These are phyloP conservation scores for Intellagama lesueurii DNA, from an alignment of 2,797 vertebrate species.

Conservation along the genomic window DNA sequence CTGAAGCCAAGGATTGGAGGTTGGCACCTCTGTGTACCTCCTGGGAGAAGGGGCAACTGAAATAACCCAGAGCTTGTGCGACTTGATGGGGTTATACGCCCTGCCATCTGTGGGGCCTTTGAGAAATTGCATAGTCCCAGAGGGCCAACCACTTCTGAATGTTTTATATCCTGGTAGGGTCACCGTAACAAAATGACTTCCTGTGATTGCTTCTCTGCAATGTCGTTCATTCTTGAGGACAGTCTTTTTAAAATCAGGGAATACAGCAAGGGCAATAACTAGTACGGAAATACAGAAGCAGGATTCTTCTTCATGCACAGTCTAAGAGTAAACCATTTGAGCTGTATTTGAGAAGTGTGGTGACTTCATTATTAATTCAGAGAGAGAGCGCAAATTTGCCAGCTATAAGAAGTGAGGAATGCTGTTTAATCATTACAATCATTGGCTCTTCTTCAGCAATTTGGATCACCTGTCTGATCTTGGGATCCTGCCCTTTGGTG, in stretches of 20 bases:
- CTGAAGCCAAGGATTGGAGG: too few species aligned
- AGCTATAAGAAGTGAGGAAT: too few species aligned
- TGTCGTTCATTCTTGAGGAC: neutral
- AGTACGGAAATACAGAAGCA: neutral
- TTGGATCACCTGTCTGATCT: neutral
- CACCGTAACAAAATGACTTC: neutral
- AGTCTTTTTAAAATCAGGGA: neutral
- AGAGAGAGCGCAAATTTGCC: neutral
- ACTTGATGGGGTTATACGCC: too few species aligned
- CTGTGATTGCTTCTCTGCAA: neutral
- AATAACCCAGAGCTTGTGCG: too few species aligned
- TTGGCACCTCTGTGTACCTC: too few species aligned
- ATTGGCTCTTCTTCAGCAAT: neutral
- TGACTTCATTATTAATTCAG: neutral
- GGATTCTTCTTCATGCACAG: neutral
- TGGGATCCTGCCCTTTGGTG: constrained; percentile 5
- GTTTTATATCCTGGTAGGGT: neutral
- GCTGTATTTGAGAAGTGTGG: neutral
- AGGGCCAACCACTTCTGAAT: neutral
- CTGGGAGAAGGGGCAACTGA: too few species aligned
- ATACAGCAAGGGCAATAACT: neutral
- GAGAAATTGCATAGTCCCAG: too few species aligned
- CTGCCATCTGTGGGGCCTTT: too few species aligned
- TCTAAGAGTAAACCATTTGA: neutral
- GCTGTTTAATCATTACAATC: neutral